Evolutionary conservation across 35 echinoderm and acorn worm species (phyloP), one percentile per base, ranked within the genome.

Genomic region (Nesometra sesokonis): DNA sequence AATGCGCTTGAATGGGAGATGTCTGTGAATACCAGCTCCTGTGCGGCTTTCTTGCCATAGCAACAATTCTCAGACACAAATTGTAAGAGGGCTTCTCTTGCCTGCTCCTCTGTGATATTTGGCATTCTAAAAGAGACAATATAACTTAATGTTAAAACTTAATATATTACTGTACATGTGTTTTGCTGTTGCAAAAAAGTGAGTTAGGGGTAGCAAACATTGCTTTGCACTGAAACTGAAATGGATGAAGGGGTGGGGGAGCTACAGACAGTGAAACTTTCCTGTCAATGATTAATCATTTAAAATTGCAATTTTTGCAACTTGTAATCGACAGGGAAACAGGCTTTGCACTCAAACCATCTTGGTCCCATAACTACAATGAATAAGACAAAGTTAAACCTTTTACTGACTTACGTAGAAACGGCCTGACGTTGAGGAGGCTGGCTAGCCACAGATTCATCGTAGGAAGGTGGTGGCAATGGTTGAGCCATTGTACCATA

Each of bases 21-120:
- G 46, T 99, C 92, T n/a, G 78, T 93, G 37, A 99, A 37, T 29
- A 80, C 46, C 46, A 99, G 83, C 21, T 90, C 79, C 35, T 80
- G 57, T 0, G 92, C 92, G 27, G 92, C 84, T 39, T 91, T 91
- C 46, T 86, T 86, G 13, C 96, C 90, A 85, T 89, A 94, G 90
- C 95, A 98, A 35, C 95, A 98, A 31, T 98, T 83, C 85, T 98
- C 92, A 17, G 95, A 88, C 15, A 98, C 89, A 82, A 85, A 84
- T 9, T 85, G 35, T 23, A 92, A 7, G 1, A 98, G 85, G 29
- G 95, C 95, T 32, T 98, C 95, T 36, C 84, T 86, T 21, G 92
- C 92, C 52, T 98, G 92, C 3, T 98, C 95, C 39, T 94, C 95
- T 47, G 89, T 98, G 0, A 94, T 43, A 33, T 89, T 87, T 37